Percentiles rank a stretch among this genome's conserved stretches.
phyloP scores from a whole-genome alignment of 2,797 vertebrate species.

The Morelia viridis region DNA sequence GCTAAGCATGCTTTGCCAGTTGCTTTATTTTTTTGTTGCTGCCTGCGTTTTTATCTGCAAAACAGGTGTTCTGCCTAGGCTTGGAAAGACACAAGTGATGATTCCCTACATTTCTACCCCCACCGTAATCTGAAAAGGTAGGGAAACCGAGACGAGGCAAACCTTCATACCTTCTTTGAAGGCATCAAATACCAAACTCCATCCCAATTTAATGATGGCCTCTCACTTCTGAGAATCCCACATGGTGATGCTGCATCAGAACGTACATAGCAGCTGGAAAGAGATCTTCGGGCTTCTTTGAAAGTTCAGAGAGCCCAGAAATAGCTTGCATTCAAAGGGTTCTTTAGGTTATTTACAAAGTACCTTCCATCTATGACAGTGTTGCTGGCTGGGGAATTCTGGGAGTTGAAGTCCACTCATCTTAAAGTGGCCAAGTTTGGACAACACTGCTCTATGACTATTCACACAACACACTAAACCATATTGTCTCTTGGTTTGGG shows the following conservation, averaged over 20 bases:
- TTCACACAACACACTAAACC: background rate
- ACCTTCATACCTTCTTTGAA: background rate
- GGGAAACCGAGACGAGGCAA: background rate
- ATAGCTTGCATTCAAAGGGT: background rate
- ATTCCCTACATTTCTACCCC: background rate
- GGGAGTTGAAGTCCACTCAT: no score
- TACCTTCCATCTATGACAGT: background rate
- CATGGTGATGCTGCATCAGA: background rate
- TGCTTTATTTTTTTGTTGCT: background rate
- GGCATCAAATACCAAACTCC: background rate
- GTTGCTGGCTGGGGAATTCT: no score
- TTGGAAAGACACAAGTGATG: background rate
- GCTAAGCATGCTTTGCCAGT: background rate
- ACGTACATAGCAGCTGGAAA: background rate
- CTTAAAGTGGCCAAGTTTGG: no score
- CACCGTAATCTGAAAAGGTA: background rate
- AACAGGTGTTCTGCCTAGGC: background rate
- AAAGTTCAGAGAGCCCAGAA: background rate
- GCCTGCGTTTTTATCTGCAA: background rate
- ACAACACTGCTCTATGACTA: background rate
- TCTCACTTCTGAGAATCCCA: background rate
- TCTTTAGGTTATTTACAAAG: background rate
- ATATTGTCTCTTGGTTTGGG: background rate
- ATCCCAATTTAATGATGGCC: background rate
- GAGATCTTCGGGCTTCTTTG: background rate